Percentiles rank a stretch among this genome's conserved stretches.
These are phyloP conservation scores for Thera britannica DNA, from an alignment of 2,888 invertebrate species.

Conservation along the genomic window DNA sequence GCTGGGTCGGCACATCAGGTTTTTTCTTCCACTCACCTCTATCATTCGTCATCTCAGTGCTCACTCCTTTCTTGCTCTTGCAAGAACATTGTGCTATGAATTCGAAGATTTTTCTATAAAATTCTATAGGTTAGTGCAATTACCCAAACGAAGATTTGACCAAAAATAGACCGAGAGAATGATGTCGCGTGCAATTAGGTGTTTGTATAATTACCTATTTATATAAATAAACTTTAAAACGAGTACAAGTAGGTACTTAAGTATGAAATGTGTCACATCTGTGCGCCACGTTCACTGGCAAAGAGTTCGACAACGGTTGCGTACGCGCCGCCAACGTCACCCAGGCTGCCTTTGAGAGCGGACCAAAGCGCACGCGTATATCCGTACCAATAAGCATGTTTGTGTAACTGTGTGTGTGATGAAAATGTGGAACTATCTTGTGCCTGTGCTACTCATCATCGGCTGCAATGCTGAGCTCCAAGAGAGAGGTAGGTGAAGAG, in stretches of 20 bases:
- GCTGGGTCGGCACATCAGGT: too few relatives aligned
- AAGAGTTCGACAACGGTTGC: conserved; percentile 32
- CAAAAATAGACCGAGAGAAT: too few relatives aligned
- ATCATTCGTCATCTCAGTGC: too few relatives aligned
- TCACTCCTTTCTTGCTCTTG: too few relatives aligned
- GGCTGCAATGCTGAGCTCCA: conserved; percentile 63
- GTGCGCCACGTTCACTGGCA: conserved; percentile 46
- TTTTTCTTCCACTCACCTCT: too few relatives aligned
- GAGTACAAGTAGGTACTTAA: background rate
- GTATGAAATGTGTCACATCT: conserved; percentile 31
- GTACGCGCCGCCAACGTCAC: conserved; percentile 55
- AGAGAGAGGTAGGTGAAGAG: conserved; percentile 67
- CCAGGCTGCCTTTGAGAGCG: conserved; percentile 54
- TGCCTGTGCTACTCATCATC: conserved; percentile 51
- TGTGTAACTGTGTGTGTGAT: conserved; percentile 52
- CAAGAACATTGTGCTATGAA: too few relatives aligned
- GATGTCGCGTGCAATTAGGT: too few relatives aligned
- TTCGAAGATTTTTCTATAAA: too few relatives aligned
- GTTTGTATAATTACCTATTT: too few relatives aligned
- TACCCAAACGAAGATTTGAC: too few relatives aligned
- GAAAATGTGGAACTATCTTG: conserved; percentile 63
- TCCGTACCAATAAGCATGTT: conserved; percentile 25
- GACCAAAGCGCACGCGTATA: conserved; percentile 62
- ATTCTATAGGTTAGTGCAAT: too few relatives aligned
- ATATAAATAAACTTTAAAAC: background rate